Evolutionary conservation across 2,888 invertebrate species (phyloP).

Genomic region (Allophyes oxyacanthae): DNA sequence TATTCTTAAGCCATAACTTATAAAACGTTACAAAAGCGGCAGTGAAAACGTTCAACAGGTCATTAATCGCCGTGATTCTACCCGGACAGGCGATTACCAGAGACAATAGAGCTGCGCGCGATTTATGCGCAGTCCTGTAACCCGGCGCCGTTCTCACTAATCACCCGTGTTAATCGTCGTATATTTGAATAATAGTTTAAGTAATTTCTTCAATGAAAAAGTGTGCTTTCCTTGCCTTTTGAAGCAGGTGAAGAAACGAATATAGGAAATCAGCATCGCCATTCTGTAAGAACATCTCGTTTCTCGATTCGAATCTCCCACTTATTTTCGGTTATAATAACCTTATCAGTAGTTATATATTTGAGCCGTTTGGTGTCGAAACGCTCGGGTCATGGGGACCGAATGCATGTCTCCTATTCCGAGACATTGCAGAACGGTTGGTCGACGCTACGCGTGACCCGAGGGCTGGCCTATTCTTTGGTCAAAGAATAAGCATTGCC

Average conservation of each 20-base stretch:
- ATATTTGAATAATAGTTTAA: constrained; percentile 48
- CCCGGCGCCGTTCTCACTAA: constrained; percentile 44
- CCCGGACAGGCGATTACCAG: constrained; percentile 52
- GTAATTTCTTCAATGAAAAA: constrained; percentile 22
- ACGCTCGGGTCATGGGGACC: no score
- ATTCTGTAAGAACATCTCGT: no score
- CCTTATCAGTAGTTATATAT: no score
- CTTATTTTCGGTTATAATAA: no score
- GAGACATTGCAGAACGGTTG: no score
- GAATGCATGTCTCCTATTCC: no score
- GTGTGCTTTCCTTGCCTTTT: constrained; percentile 1
- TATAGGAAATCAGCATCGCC: no score
- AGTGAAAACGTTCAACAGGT: constrained; percentile 36
- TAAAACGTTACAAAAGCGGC: constrained; percentile 26
- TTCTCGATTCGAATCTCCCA: no score
- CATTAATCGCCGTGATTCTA: constrained; percentile 51
- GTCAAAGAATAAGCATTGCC: no score
- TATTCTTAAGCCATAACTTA: constrained; percentile 14
- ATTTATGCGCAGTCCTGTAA: constrained; percentile 56
- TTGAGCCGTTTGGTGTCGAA: no score
- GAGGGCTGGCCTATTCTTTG: no score
- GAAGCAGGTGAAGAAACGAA: background rate
- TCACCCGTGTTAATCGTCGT: constrained; percentile 44
- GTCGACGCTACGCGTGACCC: no score
- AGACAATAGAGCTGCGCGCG: constrained; percentile 61